Evolutionary conservation across 1,140 invertebrate genomes (phyloP).

Genomic region (Magallana ariakensis): DNA sequence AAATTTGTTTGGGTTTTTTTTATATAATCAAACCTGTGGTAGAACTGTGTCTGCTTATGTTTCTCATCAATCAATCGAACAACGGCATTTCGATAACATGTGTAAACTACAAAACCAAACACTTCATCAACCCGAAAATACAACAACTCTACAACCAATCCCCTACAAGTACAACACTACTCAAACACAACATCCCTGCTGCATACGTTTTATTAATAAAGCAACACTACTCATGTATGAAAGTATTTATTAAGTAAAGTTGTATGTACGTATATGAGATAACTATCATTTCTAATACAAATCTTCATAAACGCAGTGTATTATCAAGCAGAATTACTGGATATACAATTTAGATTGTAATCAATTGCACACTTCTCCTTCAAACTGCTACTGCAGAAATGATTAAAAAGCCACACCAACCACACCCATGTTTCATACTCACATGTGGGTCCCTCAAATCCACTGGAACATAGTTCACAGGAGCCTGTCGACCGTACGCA

Average conservation of each 20-base stretch:
- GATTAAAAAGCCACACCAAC: neutral
- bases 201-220: neutral
- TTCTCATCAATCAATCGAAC: too few relatives aligned
- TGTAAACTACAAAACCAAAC: neutral
- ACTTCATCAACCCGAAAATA: neutral
- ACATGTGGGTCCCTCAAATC: neutral
- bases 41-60: too few relatives aligned
- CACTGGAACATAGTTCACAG: conserved; percentile 28
- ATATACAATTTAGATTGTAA: too few relatives aligned
- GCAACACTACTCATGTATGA: neutral
- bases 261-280: too few relatives aligned
- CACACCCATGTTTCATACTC: conserved; percentile 9
- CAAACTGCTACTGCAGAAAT: neutral
- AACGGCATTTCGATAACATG: neutral
- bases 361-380: neutral
- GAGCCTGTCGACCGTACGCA: conserved; percentile 43
- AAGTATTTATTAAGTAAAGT: neutral
- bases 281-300: too few relatives aligned
- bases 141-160: neutral
- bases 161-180: neutral
- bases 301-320: too few relatives aligned
- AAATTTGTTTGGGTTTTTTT: too few relatives aligned
- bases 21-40: too few relatives aligned
- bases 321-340: too few relatives aligned
- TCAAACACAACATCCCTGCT: neutral